phyloP scores from a whole-genome alignment of 2,797 vertebrate species.

The Sebastes minor region DNA sequence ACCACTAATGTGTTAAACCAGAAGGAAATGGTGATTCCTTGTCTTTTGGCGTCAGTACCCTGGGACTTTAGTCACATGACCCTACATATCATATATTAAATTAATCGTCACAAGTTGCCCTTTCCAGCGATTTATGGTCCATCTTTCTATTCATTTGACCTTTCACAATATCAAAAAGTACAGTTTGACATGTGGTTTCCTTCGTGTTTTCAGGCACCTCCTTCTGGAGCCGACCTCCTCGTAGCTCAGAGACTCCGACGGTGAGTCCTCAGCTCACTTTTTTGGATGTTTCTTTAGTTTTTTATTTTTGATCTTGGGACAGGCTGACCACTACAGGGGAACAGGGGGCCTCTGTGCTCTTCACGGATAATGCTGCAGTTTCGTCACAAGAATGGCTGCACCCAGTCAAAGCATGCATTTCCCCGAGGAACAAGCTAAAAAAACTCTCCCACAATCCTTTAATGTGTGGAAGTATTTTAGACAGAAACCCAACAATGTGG shows the following conservation, averaged over 20 bases:
- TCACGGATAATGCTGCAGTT: too few species aligned
- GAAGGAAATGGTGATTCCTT: too few species aligned
- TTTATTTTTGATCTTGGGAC: neutral
- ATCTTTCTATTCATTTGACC: neutral
- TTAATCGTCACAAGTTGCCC: neutral
- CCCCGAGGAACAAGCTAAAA: too few species aligned
- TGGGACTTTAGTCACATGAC: neutral
- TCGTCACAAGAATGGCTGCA: too few species aligned
- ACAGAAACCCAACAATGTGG: too few species aligned
- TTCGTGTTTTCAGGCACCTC: neutral
- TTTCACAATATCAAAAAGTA: neutral
- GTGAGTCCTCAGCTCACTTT: neutral
- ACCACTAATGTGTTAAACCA: neutral
- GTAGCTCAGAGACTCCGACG: neutral
- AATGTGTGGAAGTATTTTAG: too few species aligned
- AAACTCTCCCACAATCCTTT: too few species aligned
- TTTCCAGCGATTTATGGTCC: neutral
- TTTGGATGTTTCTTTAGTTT: neutral
- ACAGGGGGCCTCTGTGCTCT: too few species aligned
- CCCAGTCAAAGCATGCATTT: too few species aligned
- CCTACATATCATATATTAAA: neutral
- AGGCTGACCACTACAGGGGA: too few species aligned
- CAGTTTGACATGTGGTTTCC: neutral
- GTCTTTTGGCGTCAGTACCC: neutral
- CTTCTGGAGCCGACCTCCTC: neutral